These are phyloP conservation scores for Stichopus horrens DNA, from an alignment of 53 echinoderm and acorn worm genomes.

Conservation along the genomic window DNA sequence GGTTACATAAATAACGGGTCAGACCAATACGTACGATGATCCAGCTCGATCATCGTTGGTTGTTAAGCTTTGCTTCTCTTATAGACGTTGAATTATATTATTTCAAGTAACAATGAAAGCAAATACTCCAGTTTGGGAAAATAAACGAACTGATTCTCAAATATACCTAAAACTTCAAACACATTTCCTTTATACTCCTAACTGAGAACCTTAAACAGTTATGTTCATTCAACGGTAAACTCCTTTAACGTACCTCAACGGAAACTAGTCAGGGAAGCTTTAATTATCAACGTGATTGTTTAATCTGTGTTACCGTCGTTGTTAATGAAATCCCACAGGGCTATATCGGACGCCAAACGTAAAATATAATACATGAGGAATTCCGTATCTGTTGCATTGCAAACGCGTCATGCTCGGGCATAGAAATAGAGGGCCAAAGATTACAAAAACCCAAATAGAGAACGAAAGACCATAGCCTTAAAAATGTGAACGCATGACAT, in stretches of 20 bases:
- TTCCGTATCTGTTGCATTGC: neutral
- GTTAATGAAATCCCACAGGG: neutral
- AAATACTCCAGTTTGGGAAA: no score
- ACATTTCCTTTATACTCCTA: no score
- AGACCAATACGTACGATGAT: no score
- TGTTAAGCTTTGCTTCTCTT: no score
- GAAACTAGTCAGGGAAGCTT: neutral
- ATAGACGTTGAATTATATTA: no score
- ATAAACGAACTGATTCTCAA: no score
- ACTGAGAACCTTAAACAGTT: neutral
- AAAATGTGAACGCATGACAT: no score
- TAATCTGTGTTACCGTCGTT: neutral
- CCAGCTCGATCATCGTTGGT: no score
- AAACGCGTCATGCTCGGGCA: neutral
- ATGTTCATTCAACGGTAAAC: neutral
- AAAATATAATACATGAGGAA: neutral
- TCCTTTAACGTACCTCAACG: neutral
- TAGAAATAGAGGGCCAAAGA: neutral
- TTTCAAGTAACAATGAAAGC: no score
- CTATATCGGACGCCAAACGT: constrained; percentile 1
- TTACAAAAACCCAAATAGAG: no score
- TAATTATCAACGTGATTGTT: constrained; percentile 3
- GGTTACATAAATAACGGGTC: neutral
- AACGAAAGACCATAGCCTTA: neutral
- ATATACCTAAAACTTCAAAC: no score